Conservation (phyloP, 1,140 invertebrate species). For the Lineus longissimus region DNA sequence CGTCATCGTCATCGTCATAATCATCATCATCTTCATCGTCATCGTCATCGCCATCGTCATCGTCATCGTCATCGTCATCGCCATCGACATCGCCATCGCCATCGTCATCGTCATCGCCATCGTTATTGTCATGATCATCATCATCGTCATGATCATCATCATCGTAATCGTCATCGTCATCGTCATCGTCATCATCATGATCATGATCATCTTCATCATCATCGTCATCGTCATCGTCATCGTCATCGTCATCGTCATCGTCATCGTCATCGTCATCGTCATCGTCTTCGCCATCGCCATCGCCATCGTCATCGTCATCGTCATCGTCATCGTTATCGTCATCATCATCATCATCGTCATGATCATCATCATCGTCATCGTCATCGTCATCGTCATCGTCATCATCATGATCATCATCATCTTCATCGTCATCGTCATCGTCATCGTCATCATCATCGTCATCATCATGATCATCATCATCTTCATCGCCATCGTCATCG, state of each 20-base stretch:
- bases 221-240: conserved; percentile 3
- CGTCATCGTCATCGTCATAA: too few relatives aligned
- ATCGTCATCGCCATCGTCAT: conserved; percentile 8
- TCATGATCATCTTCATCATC: neutral
- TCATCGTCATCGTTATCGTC: conserved; percentile 9
- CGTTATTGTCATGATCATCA: too few relatives aligned
- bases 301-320: neutral
- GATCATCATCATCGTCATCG: too few relatives aligned
- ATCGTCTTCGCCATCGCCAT: too few relatives aligned
- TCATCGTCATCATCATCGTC: conserved; percentile 13
- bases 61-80: conserved; percentile 11
- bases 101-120: too few relatives aligned
- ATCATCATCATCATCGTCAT: too few relatives aligned
- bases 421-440: conserved; percentile 9
- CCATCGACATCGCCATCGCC: too few relatives aligned
- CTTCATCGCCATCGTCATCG: neutral
- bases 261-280: too few relatives aligned
- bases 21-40: too few relatives aligned
- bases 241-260: neutral
- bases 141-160: too few relatives aligned
- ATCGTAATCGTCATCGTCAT: too few relatives aligned
- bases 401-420: conserved; percentile 11
- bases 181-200: neutral
- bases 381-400: conserved; percentile 10
- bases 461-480: conserved; percentile 7